Conservation (phyloP, 1,140 invertebrate genomes). For the Zaprionus camerounensis region DNA sequence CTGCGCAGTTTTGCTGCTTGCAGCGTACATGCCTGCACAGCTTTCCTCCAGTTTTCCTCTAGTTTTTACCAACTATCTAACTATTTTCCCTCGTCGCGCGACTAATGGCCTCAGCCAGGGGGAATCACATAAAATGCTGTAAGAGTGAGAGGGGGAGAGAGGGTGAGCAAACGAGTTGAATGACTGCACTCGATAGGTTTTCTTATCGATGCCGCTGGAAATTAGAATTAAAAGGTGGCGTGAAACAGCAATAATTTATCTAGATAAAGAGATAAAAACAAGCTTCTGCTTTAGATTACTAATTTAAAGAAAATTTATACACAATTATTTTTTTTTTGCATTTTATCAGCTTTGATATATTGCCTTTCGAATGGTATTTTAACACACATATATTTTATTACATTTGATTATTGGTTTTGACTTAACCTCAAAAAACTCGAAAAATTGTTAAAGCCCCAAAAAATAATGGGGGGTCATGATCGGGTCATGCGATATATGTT, state of each 20-base stretch:
- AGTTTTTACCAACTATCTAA: constrained; percentile 47
- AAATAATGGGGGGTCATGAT: no score
- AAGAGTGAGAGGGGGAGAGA: not conserved
- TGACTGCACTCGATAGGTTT: constrained; percentile 38
- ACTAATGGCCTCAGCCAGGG: constrained; percentile 32
- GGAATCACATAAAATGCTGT: not conserved
- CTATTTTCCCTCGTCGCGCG: constrained; percentile 38
- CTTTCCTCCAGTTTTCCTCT: constrained; percentile 1
- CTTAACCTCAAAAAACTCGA: no score
- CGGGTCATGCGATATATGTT: no score
- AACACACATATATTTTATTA: not conserved
- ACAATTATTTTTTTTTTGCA: not conserved
- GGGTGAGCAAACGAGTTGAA: constrained; percentile 29
- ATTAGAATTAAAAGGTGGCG: constrained; percentile 1
- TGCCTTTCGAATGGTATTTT: not conserved
- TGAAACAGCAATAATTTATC: not conserved
- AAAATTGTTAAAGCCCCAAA: no score
- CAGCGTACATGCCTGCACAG: constrained; percentile 23
- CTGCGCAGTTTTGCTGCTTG: constrained; percentile 40
- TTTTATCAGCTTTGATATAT: not conserved
- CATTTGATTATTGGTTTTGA: no score
- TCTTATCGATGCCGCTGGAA: constrained; percentile 32
- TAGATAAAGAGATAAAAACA: not conserved
- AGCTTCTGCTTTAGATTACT: not conserved
- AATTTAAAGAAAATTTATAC: not conserved